Evolutionary conservation across 2,797 vertebrate genomes (phyloP).

Genomic region (Hippoglossus hippoglossus): DNA sequence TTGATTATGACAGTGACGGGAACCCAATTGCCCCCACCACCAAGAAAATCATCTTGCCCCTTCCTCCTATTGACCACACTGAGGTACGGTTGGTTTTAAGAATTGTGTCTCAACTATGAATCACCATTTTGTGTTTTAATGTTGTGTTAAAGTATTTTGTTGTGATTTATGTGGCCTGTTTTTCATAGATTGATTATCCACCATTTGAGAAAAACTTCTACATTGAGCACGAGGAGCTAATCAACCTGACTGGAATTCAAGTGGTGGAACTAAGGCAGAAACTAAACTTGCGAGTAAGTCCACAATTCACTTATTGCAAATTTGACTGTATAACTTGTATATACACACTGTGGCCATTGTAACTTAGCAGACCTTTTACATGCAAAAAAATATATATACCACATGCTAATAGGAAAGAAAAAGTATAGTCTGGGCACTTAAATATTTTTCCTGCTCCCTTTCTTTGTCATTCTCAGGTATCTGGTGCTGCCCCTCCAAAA

Average conservation of each 20-base stretch:
- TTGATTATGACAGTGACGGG: slow-evolving; percentile 98
- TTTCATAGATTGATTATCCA: slow-evolving; percentile 92
- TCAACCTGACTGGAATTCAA: slow-evolving; percentile 87
- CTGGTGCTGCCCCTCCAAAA: slow-evolving; percentile 95
- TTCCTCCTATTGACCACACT: slow-evolving; percentile 95
- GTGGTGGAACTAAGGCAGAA: slow-evolving; percentile 93
- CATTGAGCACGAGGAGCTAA: slow-evolving; percentile 96
- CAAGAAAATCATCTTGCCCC: slow-evolving; percentile 97
- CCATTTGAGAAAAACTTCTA: slow-evolving; percentile 99
- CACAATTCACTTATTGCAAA: background rate
- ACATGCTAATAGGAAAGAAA: too few species aligned
- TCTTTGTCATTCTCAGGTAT: slow-evolving; percentile 83
- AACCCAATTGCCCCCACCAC: slow-evolving; percentile 92
- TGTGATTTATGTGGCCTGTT: background rate
- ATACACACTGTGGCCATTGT: background rate
- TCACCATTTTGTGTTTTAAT: background rate
- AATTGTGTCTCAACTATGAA: background rate
- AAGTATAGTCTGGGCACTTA: background rate
- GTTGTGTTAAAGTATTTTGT: background rate
- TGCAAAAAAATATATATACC: background rate
- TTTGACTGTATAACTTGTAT: background rate
- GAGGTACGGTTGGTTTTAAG: slow-evolving; percentile 85
- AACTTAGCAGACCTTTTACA: background rate
- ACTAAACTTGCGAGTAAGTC: slow-evolving; percentile 93
- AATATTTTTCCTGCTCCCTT: background rate